Evolutionary conservation across 2,113 vertebrate genomes (phyloP), one percentile per base, ranked within the genome.

Genomic region (Petromus typicus): DNA sequence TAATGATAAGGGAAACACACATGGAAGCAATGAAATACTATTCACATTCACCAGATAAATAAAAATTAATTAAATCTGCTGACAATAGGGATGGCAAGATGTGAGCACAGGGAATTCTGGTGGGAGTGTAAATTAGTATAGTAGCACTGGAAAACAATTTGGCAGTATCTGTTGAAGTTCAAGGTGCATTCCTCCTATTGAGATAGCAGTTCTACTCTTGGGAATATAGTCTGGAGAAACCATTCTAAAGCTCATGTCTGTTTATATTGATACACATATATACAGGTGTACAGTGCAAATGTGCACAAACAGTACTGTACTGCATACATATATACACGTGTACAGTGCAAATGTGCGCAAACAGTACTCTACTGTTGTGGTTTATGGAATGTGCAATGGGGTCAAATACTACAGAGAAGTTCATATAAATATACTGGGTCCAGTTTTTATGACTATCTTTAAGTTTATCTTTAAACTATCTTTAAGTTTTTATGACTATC

Each of bases 21-120:
- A 93, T 67, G 71, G 86, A 95, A 95, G 90, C 80, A 67, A 84
- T 96, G 80, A 94, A 96, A 79, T 80, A 84, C 67, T 79, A 89
- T 71, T 95, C 79, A 89, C 27, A 79, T 94, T 91, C 91, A 91
- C 80, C 76, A 95, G 91, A 94, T 83, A 92, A 97, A 84, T 82
- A 93, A 95, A 95, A 96, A 94, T 95, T 97, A 97, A 96, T 96
- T 94, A 92, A 96, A 84, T 84, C 57, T 84, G 86, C 54, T 79
- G 75, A 89, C 86, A 93, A 84, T 54, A 67, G 83, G 82, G 75
- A 66, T 89, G 63, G 89, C 91, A 94, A 93, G 67, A 87, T 95
- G 88, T 92, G 51, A 37, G 51, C 57, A 81, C 66, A 83, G 40
- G 81, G 90, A 90, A 45, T 54, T 89, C 78, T 95, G 86, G 69